Evolutionary conservation across 2,113 vertebrate species (phyloP), one percentile per base, ranked within the genome.

Genomic region (Thamnaconus septentrionalis): DNA sequence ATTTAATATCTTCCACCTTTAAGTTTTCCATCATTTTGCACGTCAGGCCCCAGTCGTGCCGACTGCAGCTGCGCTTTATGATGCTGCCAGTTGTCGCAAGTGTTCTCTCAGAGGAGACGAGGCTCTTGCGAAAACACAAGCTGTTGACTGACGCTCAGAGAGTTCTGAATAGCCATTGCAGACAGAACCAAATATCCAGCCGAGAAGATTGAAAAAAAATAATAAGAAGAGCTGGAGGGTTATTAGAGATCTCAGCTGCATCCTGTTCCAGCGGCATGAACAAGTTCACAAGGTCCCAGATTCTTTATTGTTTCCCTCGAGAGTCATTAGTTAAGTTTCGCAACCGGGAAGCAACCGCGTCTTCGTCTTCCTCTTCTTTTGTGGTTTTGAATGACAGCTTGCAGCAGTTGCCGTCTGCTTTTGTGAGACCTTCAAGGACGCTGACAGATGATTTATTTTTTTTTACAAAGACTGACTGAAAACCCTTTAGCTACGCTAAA

Each of bases 241-340:
- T 59, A 60, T 53, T 65, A 75, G 70, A 79, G 71, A 65, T 73
- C 61, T 92, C 90, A 91, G 90, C 91, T 92, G 91, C 87, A 88
- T 92, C 91, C 91, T 88, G 89, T 90, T 86, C 72, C 71, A 57
- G 69, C 64, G 57, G 73, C 61, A 62, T 74, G 64, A 73, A 62
- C 55, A 49, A 74, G 79, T 83, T 88, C 77, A 77, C 69, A 74
- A 79, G 75, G 71, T 85, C 76, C 74, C 54, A 64, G 49, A 75
- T 62, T 59, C 80, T 78, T 82, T 73, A 81, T 87, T 77, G 11
- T 12, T 7, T 90, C 89, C 84, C 90, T 4, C 2, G 6, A 65
- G 78, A 88, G 73, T 71, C 50, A 50, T 61, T 84, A 48, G 76
- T 31, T 31, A 82, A 61, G 18, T 53, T 43, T 41, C 65, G 60